These are phyloP conservation scores for Cheilosia pagana DNA, from an alignment of 2,888 invertebrate species.

Conservation along the genomic window DNA sequence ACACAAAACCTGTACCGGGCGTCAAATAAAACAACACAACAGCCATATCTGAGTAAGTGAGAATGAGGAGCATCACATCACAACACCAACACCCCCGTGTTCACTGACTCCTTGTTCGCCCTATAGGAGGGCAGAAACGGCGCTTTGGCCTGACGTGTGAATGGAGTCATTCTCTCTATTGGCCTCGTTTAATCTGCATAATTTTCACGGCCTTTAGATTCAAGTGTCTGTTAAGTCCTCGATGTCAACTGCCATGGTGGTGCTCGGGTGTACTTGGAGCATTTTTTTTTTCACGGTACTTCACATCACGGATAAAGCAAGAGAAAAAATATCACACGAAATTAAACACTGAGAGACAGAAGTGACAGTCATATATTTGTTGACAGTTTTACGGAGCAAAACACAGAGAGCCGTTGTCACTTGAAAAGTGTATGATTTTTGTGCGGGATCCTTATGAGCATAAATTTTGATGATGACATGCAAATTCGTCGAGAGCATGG, in stretches of 20 bases:
- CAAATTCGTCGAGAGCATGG: too few relatives aligned
- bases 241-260: slow-evolving; percentile 75
- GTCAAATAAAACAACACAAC: slow-evolving; percentile 67
- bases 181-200: slow-evolving; percentile 80
- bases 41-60: slow-evolving; percentile 43
- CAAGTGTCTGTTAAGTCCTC: slow-evolving; percentile 79
- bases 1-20: slow-evolving; percentile 52
- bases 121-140: slow-evolving; percentile 51
- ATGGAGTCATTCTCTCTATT: slow-evolving; percentile 75
- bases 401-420: slow-evolving; percentile 7
- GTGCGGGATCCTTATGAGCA: slow-evolving; percentile 1
- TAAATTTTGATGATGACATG: slow-evolving; percentile 15
- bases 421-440: background rate
- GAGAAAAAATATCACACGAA: slow-evolving; percentile 60
- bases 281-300: slow-evolving; percentile 51
- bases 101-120: slow-evolving; percentile 53
- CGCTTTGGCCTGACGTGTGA: slow-evolving; percentile 70
- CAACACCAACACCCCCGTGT: slow-evolving; percentile 51
- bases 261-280: slow-evolving; percentile 58
- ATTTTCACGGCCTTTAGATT: slow-evolving; percentile 76
- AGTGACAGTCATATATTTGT: slow-evolving; percentile 67
- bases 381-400: slow-evolving; percentile 44
- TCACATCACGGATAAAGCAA: slow-evolving; percentile 56
- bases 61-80: slow-evolving; percentile 49
- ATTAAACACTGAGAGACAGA: slow-evolving; percentile 48